A percentile compares a stretch with the other conserved stretches of the same genome.
Conservation (phyloP, 2,113 vertebrate genomes). For the Epinephelus lanceolatus region DNA sequence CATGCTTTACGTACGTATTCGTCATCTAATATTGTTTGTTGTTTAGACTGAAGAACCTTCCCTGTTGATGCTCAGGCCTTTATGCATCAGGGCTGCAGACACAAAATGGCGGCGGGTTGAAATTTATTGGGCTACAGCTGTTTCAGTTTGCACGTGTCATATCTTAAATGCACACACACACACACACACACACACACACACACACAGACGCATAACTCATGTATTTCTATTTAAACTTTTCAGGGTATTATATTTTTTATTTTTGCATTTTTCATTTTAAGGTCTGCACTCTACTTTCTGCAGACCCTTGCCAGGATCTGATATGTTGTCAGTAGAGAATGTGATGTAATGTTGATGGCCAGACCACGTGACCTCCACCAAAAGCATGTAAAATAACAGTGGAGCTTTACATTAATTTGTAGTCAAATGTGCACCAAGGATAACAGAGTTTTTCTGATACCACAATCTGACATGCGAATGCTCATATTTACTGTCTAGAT, state of each 20-base stretch:
- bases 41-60: neutral
- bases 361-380: constrained; percentile 16
- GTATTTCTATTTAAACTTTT: neutral
- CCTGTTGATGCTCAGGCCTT: constrained; percentile 15
- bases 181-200: neutral
- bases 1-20: neutral
- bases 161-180: neutral
- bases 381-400: neutral
- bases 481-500: no score
- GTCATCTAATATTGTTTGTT: neutral
- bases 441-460: no score
- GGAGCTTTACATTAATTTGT: neutral
- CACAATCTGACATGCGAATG: no score
- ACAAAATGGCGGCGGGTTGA: constrained; percentile 72
- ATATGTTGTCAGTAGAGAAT: neutral
- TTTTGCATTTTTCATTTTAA: neutral
- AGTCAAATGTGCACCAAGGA: neutral
- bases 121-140: constrained; percentile 28
- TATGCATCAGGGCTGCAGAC: constrained; percentile 12
- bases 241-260: neutral
- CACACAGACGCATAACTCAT: neutral
- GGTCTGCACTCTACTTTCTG: no score
- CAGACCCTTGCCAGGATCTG: neutral
- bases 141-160: constrained; percentile 49
- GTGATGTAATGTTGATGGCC: neutral